Base-by-base conservation (phyloP, 2,113 vertebrate genomes). In the Hippocampus mohnikei region DNA sequence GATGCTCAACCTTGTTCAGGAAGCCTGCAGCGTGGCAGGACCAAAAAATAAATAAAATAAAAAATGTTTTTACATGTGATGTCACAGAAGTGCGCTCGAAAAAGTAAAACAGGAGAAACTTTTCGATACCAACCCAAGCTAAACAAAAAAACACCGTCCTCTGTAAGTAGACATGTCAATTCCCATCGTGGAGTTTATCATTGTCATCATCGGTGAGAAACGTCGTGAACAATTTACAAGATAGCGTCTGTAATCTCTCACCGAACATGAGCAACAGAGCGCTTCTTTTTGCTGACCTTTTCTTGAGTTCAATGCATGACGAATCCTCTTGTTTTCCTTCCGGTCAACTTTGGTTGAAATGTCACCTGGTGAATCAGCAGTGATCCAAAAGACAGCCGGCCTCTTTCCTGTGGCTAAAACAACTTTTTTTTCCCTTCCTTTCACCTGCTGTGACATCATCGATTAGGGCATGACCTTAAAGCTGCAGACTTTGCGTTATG, bases 1-100 rank as follows among this genome's bases (percentile, higher is more conserved):
- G 87, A 84, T 81, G 84, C 74, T 76, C 63, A 77, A 69, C 71
- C 25, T 61, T 55, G 48, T 55, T 71, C 71, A 72, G 78, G 72
- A 70, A 56, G 74, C 33, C 74, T 48, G 71, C 60, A 75, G 76
- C 64, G 63, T 61, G 41, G 67, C 53, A 23, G 6, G 13, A 15
- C 5, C 29, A 29, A 29, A 15, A 60, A 60, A 60, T 33, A 15
- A 16, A 13, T 5, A 25, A 60, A 27, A 3, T 15, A 59, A 59
- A 16, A 4, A 69, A 68, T 62, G 37, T 53, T 52, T 53, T 53
- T 53, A 2, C 13, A 6, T 27, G 12, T 59, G 2, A 18, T 29
- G 27, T 29, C 27, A 60, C 27, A 16, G 13, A 15, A 60, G 11
- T 23, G 50, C 23, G 6, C 8, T n/a, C 23, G 11, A 2, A 33